Evolutionary conservation across 2,797 vertebrate genomes (phyloP), one percentile per base, ranked within the genome.

Genomic region (Mus spretus): DNA sequence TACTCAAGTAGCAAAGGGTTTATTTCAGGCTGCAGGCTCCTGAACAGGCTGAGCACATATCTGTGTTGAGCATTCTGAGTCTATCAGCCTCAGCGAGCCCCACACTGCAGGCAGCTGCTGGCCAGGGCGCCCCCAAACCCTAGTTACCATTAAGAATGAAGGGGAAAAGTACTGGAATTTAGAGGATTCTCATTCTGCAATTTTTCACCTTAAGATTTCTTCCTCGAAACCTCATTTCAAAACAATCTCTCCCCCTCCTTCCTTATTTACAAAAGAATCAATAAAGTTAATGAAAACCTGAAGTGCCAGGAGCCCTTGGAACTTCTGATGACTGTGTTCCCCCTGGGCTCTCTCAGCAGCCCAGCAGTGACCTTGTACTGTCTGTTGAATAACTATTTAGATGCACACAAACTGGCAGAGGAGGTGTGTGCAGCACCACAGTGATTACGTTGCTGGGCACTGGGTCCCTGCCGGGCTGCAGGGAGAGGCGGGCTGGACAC

Each of bases 171-270:
- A 0, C 28, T 40, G n/a, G 70, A 86, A 1, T 83, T 65, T 50
- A 87, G 55, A 77, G 17, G n/a, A 87, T 55, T 93, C 53, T 85
- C 28, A 75, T 81, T 90, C 26, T 79, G 13, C 55, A 95, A 82
- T n/a, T 81, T 96, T 93, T 13, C 37, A 95, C 57, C 89, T 88
- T 90, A 95, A 94, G 95, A 92, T 67, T 89, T 72, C n/a, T 89
- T 40, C 50, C 70, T 94, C 59, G 61, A 31, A 77, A 89, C 20
- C 59, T 47, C 20, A 91, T 89, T 96, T 94, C 17, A 96, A 97
- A 97, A 95, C 93, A 96, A 97, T 96, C 92, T 83, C 70, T 97
- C 72, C 81, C 93, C 67, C 95, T 40, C 63, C 89, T 95, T 89
- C 50, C 22, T 93, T 94, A 83, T 79, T 87, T 63, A 92, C 74